A percentile compares a stretch with the other conserved stretches of the same genome.
Conservation (phyloP, 2,888 invertebrate species). For the Pasiphila rectangulata region DNA sequence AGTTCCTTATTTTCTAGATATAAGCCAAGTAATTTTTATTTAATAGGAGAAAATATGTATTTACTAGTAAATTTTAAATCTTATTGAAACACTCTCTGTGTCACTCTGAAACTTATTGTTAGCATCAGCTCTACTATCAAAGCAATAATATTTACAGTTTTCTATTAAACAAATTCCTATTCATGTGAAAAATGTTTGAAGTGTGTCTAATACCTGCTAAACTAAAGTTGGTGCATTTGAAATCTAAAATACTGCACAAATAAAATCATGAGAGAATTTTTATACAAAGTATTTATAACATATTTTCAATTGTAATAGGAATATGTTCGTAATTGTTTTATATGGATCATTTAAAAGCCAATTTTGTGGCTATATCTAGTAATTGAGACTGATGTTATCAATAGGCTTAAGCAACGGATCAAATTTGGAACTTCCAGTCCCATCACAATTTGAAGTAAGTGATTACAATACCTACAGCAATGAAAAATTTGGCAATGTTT, state of each 20-base stretch:
- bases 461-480: constrained; percentile 33
- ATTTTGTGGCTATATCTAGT: constrained; percentile 58
- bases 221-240: constrained; percentile 22
- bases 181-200: constrained; percentile 35
- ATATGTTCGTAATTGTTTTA: constrained; percentile 56
- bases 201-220: constrained; percentile 21
- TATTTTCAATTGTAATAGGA: constrained; percentile 53
- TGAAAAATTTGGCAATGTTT: constrained; percentile 59
- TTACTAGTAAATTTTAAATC: constrained; percentile 40
- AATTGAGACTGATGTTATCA: constrained; percentile 73
- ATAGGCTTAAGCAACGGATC: constrained; percentile 51
- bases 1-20: constrained; percentile 77
- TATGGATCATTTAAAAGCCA: constrained; percentile 52
- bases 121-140: constrained; percentile 63
- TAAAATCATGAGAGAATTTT: constrained; percentile 58
- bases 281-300: constrained; percentile 38
- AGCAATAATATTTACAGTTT: constrained; percentile 56
- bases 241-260: constrained; percentile 52
- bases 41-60: constrained; percentile 45
- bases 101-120: constrained; percentile 59
- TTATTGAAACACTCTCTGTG: constrained; percentile 38
- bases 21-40: constrained; percentile 59
- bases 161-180: constrained; percentile 48
- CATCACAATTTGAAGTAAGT: constrained; percentile 45
- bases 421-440: constrained; percentile 39